Percentiles rank a stretch among this genome's conserved stretches.
These are phyloP conservation scores for Carpatolechia fugitivella DNA, from an alignment of 2,888 invertebrate genomes.

Conservation along the genomic window DNA sequence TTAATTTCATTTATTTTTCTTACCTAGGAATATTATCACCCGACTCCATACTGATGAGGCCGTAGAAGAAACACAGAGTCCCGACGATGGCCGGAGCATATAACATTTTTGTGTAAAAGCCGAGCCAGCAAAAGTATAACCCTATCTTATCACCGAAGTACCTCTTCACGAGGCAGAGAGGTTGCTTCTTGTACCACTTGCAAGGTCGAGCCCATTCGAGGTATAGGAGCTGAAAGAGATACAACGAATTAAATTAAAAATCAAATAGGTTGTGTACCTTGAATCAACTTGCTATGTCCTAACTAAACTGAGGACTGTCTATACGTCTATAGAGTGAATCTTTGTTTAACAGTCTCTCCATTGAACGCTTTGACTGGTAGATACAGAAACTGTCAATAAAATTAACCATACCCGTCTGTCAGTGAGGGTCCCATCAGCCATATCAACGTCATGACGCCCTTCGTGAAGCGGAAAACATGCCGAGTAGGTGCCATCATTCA, in stretches of 20 bases:
- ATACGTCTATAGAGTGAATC: no score
- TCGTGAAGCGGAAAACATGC: conserved; percentile 95
- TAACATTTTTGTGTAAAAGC: conserved; percentile 94
- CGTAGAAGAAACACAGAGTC: conserved; percentile 91
- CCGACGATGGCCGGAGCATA: conserved; percentile 93
- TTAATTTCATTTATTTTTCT: no score
- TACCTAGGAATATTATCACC: conserved; percentile 89
- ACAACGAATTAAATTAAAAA: no score
- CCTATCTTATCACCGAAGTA: conserved; percentile 97
- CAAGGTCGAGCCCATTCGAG: conserved; percentile 94
- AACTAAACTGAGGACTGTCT: no score
- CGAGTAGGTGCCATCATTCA: conserved; percentile 90
- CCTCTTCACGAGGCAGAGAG: conserved; percentile 90
- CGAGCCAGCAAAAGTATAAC: conserved; percentile 95
- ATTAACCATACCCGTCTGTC: conserved; percentile 83
- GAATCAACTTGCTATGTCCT: no score
- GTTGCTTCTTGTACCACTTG: conserved; percentile 95
- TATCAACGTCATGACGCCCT: conserved; percentile 85
- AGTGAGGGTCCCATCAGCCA: conserved; percentile 82
- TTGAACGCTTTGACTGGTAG: no score
- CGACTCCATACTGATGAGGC: conserved; percentile 89
- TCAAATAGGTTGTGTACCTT: no score
- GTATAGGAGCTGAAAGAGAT: conserved; percentile 85
- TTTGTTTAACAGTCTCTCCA: no score
- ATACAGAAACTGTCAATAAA: no score